Evolutionary conservation across 2,113 vertebrate genomes (phyloP), one percentile per base, ranked within the genome.

Genomic region (Caranx ignobilis): DNA sequence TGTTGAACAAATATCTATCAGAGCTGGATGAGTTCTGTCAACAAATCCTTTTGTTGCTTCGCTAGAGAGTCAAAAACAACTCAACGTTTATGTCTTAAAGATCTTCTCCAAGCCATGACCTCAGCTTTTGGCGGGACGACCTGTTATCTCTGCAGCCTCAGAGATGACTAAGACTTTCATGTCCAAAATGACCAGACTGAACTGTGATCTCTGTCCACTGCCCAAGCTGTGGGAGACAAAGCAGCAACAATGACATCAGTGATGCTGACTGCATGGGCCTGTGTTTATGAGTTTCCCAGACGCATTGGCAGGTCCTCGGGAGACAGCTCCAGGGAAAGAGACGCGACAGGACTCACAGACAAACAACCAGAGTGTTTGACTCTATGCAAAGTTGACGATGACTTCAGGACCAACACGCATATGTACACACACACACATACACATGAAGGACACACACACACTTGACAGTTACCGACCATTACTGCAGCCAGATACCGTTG

Each of bases 81-180:
- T 67, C 59, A 12, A 39, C 48, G 34, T 82, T 52, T 59, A 21
- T 10, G n/a, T 71, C 64, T 39, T 15, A 48, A 48, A 31, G 26
- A 18, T 71, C 16, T 62, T 21, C 26, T 76, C 65, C 41, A 77
- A 79, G 68, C 34, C 50, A 73, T 81, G 72, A 85, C 34, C 60
- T 83, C 61, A 76, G 81, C 16, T 64, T 68, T 48, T 90, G 82
- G 82, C 62, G 6, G 13, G 9, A 41, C 60, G 11, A 72, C 47
- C 62, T 77, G 71, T 86, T 82, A 70, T 87, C 70, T 75, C 54
- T 74, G 55, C n/a, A 72, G 77, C 54, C 64, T 55, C 75, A 59
- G 52, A 65, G 71, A 72, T 63, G 69, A 60, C 50, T 32, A 16
- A 65, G 63, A 3, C 66, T 78, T 75, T 78, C 47, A 59, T 67